Conservation (phyloP, 2,888 invertebrate species). For the Apamea monoglypha region DNA sequence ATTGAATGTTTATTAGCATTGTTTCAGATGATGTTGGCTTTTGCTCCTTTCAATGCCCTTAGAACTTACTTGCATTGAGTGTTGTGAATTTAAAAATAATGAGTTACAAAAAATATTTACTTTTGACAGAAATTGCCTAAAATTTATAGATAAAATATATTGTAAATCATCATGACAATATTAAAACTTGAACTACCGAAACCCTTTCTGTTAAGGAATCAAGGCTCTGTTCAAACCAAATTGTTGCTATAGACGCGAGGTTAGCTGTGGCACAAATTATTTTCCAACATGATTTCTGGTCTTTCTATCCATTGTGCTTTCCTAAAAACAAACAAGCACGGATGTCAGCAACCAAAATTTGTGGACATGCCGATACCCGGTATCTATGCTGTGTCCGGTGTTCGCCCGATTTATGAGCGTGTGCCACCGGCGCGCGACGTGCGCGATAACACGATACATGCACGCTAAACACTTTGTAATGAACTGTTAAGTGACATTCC, state of each 20-base stretch:
- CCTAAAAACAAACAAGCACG: slow-evolving; percentile 38
- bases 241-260: not conserved
- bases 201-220: not conserved
- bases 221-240: not conserved
- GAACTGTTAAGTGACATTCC: slow-evolving; percentile 36
- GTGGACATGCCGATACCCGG: slow-evolving; percentile 52
- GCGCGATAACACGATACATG: slow-evolving; percentile 50
- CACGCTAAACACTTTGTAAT: slow-evolving; percentile 61
- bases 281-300: not conserved
- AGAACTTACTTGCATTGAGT: not conserved
- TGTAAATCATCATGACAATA: too few relatives aligned
- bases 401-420: slow-evolving; percentile 61
- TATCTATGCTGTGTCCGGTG: slow-evolving; percentile 57
- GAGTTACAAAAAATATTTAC: not conserved
- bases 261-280: not conserved
- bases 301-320: slow-evolving; percentile 1
- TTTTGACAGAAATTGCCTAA: not conserved
- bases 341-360: slow-evolving; percentile 54
- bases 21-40: not conserved
- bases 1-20: slow-evolving; percentile 6
- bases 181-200: not conserved
- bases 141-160: too few relatives aligned
- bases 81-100: not conserved
- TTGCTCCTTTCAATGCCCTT: not conserved
- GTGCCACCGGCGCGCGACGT: slow-evolving; percentile 20